These are phyloP conservation scores for Neodiprion lecontei DNA, from an alignment of 1,140 invertebrate species.

Conservation along the genomic window DNA sequence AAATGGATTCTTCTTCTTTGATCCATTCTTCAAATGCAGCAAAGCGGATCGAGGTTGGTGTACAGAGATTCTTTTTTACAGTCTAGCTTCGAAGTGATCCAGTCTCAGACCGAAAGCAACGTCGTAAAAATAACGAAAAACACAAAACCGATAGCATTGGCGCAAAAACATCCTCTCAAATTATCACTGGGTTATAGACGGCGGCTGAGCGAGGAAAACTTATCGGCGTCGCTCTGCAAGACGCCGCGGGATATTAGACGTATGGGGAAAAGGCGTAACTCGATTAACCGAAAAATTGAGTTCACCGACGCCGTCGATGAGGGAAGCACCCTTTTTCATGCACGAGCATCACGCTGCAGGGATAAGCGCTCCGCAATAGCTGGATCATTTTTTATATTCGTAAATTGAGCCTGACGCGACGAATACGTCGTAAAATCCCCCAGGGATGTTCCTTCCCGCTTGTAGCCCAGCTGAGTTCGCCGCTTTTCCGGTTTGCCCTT, in stretches of 20 bases:
- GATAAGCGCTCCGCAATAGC: background rate
- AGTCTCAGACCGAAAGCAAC: too few species aligned
- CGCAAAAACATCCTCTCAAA: too few species aligned
- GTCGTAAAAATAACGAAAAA: too few species aligned
- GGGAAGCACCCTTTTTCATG: background rate
- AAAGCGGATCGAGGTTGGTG: too few species aligned
- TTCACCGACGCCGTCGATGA: background rate
- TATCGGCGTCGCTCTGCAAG: background rate
- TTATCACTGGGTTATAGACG: too few species aligned
- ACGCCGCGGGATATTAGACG: background rate
- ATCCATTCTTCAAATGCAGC: too few species aligned
- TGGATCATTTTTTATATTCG: background rate
- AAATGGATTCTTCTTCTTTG: too few species aligned
- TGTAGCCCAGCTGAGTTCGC: background rate
- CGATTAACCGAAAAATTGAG: constrained; percentile 7
- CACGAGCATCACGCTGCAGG: background rate
- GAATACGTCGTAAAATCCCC: background rate
- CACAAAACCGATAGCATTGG: too few species aligned
- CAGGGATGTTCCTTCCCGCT: background rate
- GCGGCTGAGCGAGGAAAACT: too few species aligned
- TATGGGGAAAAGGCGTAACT: background rate
- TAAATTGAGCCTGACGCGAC: constrained; percentile 2
- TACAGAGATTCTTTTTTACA: too few species aligned
- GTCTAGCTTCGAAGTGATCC: too few species aligned
- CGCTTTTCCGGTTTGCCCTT: constrained; percentile 6